Conservation (phyloP, 2,113 vertebrate species). For the Potamarius usumacintae region DNA sequence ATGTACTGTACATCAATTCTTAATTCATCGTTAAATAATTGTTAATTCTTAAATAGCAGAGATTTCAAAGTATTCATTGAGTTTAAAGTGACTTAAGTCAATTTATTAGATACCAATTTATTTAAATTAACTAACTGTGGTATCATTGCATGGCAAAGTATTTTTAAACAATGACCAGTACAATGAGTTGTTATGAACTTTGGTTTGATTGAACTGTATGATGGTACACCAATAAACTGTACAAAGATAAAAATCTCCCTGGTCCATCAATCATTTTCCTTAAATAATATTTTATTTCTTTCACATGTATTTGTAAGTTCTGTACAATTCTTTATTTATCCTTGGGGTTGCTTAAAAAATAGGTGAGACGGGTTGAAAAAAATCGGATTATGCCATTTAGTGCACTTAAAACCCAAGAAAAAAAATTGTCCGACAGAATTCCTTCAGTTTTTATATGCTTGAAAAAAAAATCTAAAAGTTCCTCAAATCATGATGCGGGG, state of each 20-base stretch:
- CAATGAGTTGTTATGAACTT: slow-evolving; percentile 39
- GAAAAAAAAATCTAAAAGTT: slow-evolving; percentile 60
- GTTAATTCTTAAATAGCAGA: not conserved
- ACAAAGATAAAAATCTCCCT: slow-evolving; percentile 50
- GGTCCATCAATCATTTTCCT: slow-evolving; percentile 63
- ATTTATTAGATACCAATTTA: not conserved
- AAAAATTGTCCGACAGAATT: slow-evolving; percentile 73
- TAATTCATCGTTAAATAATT: not conserved
- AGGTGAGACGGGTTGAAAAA: slow-evolving; percentile 69
- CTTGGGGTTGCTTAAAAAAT: slow-evolving; percentile 72
- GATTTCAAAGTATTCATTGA: not conserved
- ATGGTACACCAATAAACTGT: slow-evolving; percentile 40
- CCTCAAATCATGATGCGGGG: slow-evolving; percentile 62
- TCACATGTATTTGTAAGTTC: slow-evolving; percentile 79
- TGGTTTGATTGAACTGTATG: slow-evolving; percentile 48
- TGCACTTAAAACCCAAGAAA: slow-evolving; percentile 69
- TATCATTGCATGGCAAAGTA: not conserved
- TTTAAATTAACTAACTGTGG: not conserved
- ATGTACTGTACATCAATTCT: slow-evolving; percentile 4
- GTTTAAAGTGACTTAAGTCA: not conserved
- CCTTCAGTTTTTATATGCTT: slow-evolving; percentile 67
- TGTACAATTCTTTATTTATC: slow-evolving; percentile 77
- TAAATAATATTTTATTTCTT: slow-evolving; percentile 83
- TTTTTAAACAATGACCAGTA: slow-evolving; percentile 19
- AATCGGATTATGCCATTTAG: slow-evolving; percentile 72